Percentiles rank a stretch among this genome's conserved stretches.
phyloP scores from a whole-genome alignment of 1,140 invertebrate species.

The Pogonognathellus flavescens region DNA sequence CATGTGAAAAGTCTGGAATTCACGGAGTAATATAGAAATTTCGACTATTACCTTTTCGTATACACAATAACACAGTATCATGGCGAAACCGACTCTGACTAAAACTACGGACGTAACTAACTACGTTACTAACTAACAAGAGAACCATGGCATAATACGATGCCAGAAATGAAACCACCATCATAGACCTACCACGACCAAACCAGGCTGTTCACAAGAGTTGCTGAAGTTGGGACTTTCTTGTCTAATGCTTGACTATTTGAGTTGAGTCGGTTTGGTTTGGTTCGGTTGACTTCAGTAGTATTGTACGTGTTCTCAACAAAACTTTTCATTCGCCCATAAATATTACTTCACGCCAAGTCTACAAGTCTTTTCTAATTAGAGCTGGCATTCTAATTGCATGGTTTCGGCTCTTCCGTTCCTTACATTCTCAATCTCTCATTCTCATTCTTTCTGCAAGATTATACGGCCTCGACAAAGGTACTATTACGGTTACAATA shows the following conservation, averaged over 20 bases:
- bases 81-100: neutral
- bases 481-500: slow-evolving; percentile 47
- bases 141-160: slow-evolving; percentile 41
- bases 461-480: slow-evolving; percentile 36
- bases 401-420: slow-evolving; percentile 56
- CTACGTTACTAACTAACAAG: slow-evolving; percentile 47
- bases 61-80: neutral
- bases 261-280: slow-evolving; percentile 23
- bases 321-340: slow-evolving; percentile 60
- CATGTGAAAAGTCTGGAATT: neutral
- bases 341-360: slow-evolving; percentile 63
- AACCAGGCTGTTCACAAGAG: neutral
- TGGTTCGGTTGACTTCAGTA: slow-evolving; percentile 35
- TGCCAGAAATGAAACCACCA: slow-evolving; percentile 43
- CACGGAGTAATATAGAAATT: neutral
- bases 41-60: too few relatives aligned
- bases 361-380: slow-evolving; percentile 62
- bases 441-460: slow-evolving; percentile 64
- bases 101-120: slow-evolving; percentile 38
- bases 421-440: slow-evolving; percentile 67
- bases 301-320: slow-evolving; percentile 46
- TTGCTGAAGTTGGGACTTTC: slow-evolving; percentile 21
- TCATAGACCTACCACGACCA: slow-evolving; percentile 34
- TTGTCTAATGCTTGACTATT: slow-evolving; percentile 22
- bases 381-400: slow-evolving; percentile 63